Base-by-base conservation (phyloP, 1,140 invertebrate species). In the Himalopsyche phryganea region DNA sequence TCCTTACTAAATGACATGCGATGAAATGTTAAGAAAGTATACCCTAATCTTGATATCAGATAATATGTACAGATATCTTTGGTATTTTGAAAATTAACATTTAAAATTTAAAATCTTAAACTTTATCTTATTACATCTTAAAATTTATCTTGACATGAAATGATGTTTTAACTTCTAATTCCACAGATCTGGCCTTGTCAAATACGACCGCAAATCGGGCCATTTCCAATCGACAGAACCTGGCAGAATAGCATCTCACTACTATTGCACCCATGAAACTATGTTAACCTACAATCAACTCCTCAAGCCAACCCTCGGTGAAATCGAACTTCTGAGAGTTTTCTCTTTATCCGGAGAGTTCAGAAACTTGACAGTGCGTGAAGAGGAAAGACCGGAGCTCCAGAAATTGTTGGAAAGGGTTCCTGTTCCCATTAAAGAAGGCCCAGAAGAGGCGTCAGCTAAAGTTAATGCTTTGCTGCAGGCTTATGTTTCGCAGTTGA, bases 361-460 rank as follows among this genome's bases (percentile, higher is more conserved):
- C 71, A 86, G 85, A 61, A 88, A 96, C 69, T 92, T 98, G 20
- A 86, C 90, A 18, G 96, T 99, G 0, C 80, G 98, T 14, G 98
- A 99, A 70, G 98, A 99, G 74, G 98, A 99, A 75, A 98, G 99
- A 68, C 71, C 98, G 42, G 98, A 99, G 73, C 73, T 99, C 32
- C 91, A 96, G 65, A 99, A 98, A 28, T 38, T 64, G 32, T 36
- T 64, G 20, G 58, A 58, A 7, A 40, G 92, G 66, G 97, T 99
- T 0, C 98, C 98, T 0, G 98, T 99, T 59, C 98, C 98, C 0
- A 98, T 99, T 47, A 99, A 99, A 68, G 98, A 99, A 75, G 94
- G 92, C 58, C 96, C 98, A 35, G 98, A 99, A 72, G 97, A 99
- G 72, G 87, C 96, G 0, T 96, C 93, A 66, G 97, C 98, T 0